A percentile compares a stretch with the other conserved stretches of the same genome.
Conservation (phyloP, 2,888 invertebrate genomes). For the Chydorus sphaericus region DNA sequence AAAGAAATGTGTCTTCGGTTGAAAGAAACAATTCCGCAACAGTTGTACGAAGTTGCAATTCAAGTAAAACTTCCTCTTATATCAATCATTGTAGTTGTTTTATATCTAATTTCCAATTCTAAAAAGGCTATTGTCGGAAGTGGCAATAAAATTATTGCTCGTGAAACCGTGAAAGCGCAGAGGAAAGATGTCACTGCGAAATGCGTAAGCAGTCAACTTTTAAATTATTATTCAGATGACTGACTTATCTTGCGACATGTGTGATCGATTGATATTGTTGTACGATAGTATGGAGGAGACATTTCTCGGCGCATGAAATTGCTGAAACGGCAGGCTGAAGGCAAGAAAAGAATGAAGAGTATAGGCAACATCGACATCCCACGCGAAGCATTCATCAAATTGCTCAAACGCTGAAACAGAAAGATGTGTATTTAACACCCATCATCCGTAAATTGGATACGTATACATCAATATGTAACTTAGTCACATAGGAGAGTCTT, state of each 20-base stretch:
- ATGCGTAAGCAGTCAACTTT: conserved; percentile 45
- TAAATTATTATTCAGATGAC: conserved; percentile 7
- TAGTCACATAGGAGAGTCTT: too few relatives aligned
- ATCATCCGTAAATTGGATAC: too few relatives aligned
- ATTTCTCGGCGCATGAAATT: conserved; percentile 77
- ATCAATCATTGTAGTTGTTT: conserved; percentile 13
- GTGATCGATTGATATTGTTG: conserved; percentile 23
- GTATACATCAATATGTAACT: too few relatives aligned
- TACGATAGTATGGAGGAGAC: conserved; percentile 73
- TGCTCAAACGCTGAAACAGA: conserved; percentile 43
- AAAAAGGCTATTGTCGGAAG: conserved; percentile 59
- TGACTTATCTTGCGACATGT: background rate
- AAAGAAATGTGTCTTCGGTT: conserved; percentile 55
- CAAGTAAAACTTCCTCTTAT: conserved; percentile 1
- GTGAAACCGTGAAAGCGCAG: conserved; percentile 72
- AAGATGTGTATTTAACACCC: too few relatives aligned
- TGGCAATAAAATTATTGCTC: conserved; percentile 63
- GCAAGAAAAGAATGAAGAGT: conserved; percentile 83
- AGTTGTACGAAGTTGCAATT: conserved; percentile 46
- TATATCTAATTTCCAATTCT: conserved; percentile 75
- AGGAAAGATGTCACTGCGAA: conserved; percentile 89
- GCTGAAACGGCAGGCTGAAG: conserved; percentile 74
- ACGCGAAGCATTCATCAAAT: conserved; percentile 82
- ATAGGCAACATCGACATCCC: conserved; percentile 83
- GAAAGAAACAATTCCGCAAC: conserved; percentile 71